These are phyloP conservation scores for Drosophila nr. perissopoda DNA, from an alignment of 2,888 invertebrate species.

Conservation along the genomic window DNA sequence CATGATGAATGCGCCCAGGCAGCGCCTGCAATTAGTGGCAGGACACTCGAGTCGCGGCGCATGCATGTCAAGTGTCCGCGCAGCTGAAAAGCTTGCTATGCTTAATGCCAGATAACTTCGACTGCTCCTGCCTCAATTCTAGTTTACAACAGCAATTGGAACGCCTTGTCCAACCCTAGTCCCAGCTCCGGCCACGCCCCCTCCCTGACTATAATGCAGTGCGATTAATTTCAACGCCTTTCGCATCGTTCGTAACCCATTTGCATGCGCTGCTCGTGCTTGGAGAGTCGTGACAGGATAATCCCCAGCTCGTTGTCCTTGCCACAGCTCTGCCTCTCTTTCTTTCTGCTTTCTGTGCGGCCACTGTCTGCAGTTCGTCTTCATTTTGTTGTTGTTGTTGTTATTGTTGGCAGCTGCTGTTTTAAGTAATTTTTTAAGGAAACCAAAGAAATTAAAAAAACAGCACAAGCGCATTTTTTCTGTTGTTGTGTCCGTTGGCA, in stretches of 20 bases:
- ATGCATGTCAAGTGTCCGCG: conserved; percentile 50
- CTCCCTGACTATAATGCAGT: conserved; percentile 43
- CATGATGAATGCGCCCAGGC: conserved; percentile 55
- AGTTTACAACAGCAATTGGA: conserved; percentile 38
- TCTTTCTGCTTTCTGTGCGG: conserved; percentile 5
- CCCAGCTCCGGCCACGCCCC: conserved; percentile 7
- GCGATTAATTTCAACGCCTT: conserved; percentile 72
- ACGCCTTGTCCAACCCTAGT: neutral
- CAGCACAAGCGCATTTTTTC: conserved; percentile 3
- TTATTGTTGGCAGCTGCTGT: conserved; percentile 15
- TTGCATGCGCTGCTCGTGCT: conserved; percentile 56
- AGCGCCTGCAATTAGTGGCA: conserved; percentile 70
- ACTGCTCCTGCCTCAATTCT: conserved; percentile 39
- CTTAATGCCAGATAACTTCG: conserved; percentile 26
- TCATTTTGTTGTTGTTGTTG: neutral
- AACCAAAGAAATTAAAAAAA: conserved; percentile 66
- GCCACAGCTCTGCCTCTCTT: conserved; percentile 1
- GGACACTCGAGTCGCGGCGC: conserved; percentile 25
- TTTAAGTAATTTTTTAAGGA: conserved; percentile 75
- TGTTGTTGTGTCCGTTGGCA: conserved; percentile 20
- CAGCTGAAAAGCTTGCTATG: conserved; percentile 36
- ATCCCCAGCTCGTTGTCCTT: conserved; percentile 59
- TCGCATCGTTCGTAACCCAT: conserved; percentile 52
- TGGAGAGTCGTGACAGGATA: conserved; percentile 68
- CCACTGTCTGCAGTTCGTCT: conserved; percentile 3